These are phyloP conservation scores for Megaceryle torquata DNA, from an alignment of 2,113 vertebrate genomes.

Conservation along the genomic window DNA sequence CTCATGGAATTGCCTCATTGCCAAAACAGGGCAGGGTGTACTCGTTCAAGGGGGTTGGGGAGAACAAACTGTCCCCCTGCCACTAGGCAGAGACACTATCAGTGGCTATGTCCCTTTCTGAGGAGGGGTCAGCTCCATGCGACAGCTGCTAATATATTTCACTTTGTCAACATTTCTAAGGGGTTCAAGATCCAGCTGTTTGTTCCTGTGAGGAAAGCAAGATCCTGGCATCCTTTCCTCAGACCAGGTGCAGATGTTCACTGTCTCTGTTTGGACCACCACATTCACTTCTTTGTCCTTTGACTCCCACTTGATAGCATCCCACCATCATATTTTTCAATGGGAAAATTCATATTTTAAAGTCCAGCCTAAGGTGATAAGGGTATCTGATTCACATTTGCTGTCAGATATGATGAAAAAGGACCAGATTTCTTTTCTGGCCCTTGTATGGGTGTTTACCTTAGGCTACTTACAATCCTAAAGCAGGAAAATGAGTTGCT, in stretches of 20 bases:
- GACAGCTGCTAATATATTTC: too few species aligned
- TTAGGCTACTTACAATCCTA: not conserved
- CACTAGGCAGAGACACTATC: not conserved
- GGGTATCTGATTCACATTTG: not conserved
- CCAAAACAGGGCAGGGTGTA: not conserved
- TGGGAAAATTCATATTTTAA: not conserved
- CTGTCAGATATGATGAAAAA: not conserved
- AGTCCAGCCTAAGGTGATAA: not conserved
- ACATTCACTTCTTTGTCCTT: not conserved
- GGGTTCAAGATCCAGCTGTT: not conserved
- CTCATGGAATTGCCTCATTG: fast-evolving
- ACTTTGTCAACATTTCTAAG: not conserved
- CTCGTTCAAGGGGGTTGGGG: not conserved
- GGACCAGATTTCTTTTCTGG: not conserved
- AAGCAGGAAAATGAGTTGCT: not conserved
- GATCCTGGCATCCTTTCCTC: not conserved
- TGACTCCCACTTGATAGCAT: not conserved
- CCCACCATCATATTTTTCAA: not conserved
- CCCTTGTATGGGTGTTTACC: not conserved
- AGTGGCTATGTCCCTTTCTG: too few species aligned
- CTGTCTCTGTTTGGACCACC: not conserved
- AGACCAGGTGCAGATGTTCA: not conserved
- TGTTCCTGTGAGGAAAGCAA: not conserved
- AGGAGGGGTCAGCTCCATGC: not conserved
- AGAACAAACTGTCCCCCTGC: not conserved